Conservation (phyloP, 2,888 invertebrate genomes). For the Dinocampus coccinellae region DNA sequence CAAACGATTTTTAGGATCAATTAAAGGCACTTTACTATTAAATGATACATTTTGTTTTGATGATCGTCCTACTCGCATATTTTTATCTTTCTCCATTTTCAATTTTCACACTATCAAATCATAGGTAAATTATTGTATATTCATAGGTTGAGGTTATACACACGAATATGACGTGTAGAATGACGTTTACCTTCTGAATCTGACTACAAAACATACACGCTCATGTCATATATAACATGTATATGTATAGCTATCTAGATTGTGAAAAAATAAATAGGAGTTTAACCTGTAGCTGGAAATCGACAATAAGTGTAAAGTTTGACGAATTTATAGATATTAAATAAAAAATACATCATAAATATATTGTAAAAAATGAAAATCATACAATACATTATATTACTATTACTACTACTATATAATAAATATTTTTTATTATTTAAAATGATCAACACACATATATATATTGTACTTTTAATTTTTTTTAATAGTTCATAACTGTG, state of each 20-base stretch:
- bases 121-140: not conserved
- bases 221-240: not conserved
- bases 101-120: slow-evolving; percentile 34
- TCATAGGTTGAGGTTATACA: not conserved
- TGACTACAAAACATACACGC: too few species aligned
- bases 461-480: not conserved
- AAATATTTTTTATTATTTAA: too few species aligned
- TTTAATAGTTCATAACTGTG: not conserved
- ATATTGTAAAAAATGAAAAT: too few species aligned
- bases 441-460: too few species aligned
- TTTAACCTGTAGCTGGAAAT: not conserved
- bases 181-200: not conserved
- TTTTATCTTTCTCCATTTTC: slow-evolving; percentile 49
- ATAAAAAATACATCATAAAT: too few species aligned
- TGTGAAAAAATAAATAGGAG: not conserved
- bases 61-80: slow-evolving; percentile 21
- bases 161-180: not conserved
- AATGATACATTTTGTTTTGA: slow-evolving; percentile 47
- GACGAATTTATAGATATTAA: too few species aligned
- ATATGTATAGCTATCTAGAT: not conserved
- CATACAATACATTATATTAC: too few species aligned
- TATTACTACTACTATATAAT: too few species aligned
- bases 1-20: slow-evolving; percentile 78
- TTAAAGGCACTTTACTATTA: slow-evolving; percentile 64
- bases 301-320: too few species aligned